Conservation (phyloP, 2,113 vertebrate genomes). For the Strigops habroptila region DNA sequence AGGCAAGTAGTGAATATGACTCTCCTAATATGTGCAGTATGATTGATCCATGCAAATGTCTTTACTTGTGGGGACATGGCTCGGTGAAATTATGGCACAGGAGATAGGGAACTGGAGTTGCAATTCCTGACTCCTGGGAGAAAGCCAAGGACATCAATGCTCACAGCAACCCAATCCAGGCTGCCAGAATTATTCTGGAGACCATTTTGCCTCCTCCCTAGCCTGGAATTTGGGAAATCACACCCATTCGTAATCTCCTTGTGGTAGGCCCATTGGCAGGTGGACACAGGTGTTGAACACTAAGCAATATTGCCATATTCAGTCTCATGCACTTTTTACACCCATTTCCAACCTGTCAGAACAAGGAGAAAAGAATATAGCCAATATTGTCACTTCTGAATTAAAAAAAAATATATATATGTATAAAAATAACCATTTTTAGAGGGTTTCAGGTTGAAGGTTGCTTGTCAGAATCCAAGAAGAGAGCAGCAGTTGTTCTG, state of each 20-base stretch:
- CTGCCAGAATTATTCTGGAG: background rate
- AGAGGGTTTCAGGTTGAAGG: slow-evolving; percentile 69
- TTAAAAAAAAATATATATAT: background rate
- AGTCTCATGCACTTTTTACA: background rate
- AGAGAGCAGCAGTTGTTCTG: slow-evolving; percentile 79
- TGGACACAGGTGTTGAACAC: background rate
- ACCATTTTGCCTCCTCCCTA: background rate
- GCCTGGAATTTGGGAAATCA: background rate
- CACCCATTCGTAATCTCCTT: background rate
- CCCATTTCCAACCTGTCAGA: background rate
- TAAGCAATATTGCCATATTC: background rate
- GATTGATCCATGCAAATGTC: background rate
- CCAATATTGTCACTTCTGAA: slow-evolving; percentile 50
- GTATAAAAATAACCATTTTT: slow-evolving; percentile 65
- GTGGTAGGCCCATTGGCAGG: background rate
- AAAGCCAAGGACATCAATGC: background rate
- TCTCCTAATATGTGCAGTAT: accelerated
- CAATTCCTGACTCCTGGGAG: background rate
- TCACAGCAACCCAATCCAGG: background rate
- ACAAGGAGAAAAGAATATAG: background rate
- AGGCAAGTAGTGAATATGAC: background rate
- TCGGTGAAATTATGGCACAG: background rate
- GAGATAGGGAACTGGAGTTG: accelerated
- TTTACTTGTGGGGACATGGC: background rate
- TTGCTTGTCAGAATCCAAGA: slow-evolving; percentile 72